Evolutionary conservation across 2,797 vertebrate species (phyloP).

Genomic region (Acanthornis magna): DNA sequence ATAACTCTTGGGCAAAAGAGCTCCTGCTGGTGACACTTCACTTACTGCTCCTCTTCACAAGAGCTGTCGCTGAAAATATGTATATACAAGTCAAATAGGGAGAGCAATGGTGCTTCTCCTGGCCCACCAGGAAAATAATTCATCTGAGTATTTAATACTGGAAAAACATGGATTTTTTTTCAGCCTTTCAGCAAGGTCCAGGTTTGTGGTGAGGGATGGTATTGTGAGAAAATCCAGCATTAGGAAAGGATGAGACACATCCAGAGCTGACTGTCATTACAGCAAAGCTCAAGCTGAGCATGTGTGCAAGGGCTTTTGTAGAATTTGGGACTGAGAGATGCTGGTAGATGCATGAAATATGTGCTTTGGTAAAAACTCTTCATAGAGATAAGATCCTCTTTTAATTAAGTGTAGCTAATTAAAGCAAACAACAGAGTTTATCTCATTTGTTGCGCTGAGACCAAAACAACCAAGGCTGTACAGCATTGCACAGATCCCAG

Average conservation of each 20-base stretch:
- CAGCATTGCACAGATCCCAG: neutral
- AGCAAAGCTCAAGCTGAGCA: neutral
- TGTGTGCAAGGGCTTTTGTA: neutral
- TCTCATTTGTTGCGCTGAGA: neutral
- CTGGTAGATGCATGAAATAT: neutral
- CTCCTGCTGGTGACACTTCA: neutral
- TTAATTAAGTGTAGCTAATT: conserved; percentile 21
- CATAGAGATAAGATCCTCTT: neutral
- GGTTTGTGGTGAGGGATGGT: neutral
- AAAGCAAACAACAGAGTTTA: neutral
- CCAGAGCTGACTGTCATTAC: neutral
- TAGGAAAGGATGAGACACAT: neutral
- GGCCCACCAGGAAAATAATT: neutral
- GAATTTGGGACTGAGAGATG: neutral
- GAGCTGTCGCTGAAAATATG: neutral
- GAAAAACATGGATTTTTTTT: neutral
- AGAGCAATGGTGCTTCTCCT: neutral
- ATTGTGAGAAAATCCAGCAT: neutral
- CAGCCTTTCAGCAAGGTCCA: neutral
- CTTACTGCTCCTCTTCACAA: neutral
- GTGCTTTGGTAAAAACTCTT: neutral
- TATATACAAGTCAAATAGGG: neutral
- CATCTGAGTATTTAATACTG: neutral
- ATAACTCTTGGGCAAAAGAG: neutral
- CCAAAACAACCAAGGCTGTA: neutral